Percentiles rank a stretch among this genome's conserved stretches.
Evolutionary conservation across 1,140 invertebrate species (phyloP).

Genomic region (Meloidogyne chitwoodi): DNA sequence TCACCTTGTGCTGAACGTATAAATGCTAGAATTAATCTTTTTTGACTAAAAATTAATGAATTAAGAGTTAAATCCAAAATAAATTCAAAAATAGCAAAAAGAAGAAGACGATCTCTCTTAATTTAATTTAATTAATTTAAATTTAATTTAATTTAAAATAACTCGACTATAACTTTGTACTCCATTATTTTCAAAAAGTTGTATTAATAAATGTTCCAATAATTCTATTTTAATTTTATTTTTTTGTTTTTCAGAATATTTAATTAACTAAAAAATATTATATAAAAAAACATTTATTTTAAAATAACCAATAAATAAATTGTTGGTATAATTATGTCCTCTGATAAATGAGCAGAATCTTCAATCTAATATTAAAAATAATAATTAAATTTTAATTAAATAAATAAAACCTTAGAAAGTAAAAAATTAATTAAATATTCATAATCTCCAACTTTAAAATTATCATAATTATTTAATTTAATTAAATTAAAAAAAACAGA

Average conservation of each 20-base stretch:
- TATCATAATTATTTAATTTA: neutral
- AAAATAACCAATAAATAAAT: conserved; percentile 21
- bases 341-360: conserved; percentile 25
- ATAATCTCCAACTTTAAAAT: neutral
- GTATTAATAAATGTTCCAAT: neutral
- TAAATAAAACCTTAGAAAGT: conserved; percentile 1
- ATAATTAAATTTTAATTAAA: neutral
- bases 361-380: conserved; percentile 17
- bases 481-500: conserved; percentile 22
- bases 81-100: conserved; percentile 27
- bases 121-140: neutral
- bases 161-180: conserved; percentile 30
- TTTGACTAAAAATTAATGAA: neutral
- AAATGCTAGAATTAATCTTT: conserved; percentile 24
- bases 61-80: conserved; percentile 6
- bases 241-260: neutral
- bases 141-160: neutral
- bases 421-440: conserved; percentile 25
- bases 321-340: conserved; percentile 11
- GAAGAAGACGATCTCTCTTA: conserved; percentile 22
- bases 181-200: conserved; percentile 25
- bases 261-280: neutral
- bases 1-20: conserved; percentile 37
- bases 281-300: neutral
- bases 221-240: neutral